Base-by-base conservation (phyloP, 2,113 vertebrate species). In the Conger conger region DNA sequence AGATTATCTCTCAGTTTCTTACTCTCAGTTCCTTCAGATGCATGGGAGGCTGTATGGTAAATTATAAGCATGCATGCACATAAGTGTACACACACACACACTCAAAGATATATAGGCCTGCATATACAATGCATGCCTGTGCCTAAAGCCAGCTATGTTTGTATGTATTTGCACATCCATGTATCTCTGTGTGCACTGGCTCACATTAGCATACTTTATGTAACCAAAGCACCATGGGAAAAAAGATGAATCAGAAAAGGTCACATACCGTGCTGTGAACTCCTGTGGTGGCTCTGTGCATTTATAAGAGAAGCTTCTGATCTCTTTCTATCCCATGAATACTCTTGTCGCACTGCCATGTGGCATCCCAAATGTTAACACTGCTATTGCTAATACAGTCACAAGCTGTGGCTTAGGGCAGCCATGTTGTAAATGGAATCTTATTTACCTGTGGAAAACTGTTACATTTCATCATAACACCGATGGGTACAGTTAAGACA, bases 151-250 rank as follows among this genome's bases (percentile, higher is more conserved):
- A n/a, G 20, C 27, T 68, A 9, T 68, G 0, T 68, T 27, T n/a
- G 27, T 8, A 68, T 68, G 60, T n/a, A 68, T 68, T 68, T 68
- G 9, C 60, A 68, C 60, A 68, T 68, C 3, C 60, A n/a, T 33
- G 68, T 33, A 27, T 33, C 27, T 73, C n/a, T 73, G 27, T 73
- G 68, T 73, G 57, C 57, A 63, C 45, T 50, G 45, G 57, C 7
- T 33, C 68, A 73, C 27, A 73, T 73, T 73, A 73, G 68, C 68
- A 73, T 73, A 73, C 68, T 73, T 73, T 73, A 73, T 73, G 68
- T 73, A 73, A 73, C 68, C 57, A 73, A 33, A 73, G n/a, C 68
- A 73, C 68, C 68, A 73, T 73, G 68, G 68, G n/a, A 73, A 73
- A 73, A 73, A 73, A 60, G 68, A 73, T 73, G 68, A 73, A 73